Evolutionary conservation across 2,113 vertebrate species (phyloP).

Genomic region (Macrotis lagotis): DNA sequence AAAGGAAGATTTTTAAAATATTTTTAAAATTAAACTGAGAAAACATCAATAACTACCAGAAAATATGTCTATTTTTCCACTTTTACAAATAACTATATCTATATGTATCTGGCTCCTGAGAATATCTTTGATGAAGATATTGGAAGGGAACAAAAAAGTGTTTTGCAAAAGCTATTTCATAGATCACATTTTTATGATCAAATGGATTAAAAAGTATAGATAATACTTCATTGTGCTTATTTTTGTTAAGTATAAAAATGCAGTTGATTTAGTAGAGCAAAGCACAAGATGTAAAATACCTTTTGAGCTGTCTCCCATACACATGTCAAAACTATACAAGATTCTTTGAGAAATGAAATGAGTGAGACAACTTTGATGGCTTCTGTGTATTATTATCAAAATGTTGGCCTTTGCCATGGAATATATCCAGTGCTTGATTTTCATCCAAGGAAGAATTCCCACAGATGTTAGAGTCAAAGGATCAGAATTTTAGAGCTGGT

Average conservation of each 20-base stretch:
- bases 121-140: neutral
- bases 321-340: neutral
- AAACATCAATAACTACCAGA: neutral
- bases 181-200: neutral
- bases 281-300: neutral
- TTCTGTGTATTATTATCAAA: neutral
- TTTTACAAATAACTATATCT: neutral
- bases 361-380: neutral
- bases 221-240: neutral
- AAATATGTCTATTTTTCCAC: neutral
- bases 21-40: neutral
- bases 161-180: neutral
- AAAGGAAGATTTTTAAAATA: neutral
- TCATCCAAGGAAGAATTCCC: neutral
- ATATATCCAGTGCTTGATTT: neutral
- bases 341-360: neutral
- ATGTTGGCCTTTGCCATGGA: neutral
- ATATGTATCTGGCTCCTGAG: neutral
- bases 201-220: neutral
- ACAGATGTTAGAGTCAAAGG: neutral
- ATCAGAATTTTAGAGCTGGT: neutral
- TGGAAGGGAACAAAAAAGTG: neutral
- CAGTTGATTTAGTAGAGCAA: neutral
- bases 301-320: neutral
- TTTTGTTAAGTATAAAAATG: neutral